Evolutionary conservation across 1,140 invertebrate genomes (phyloP).

Genomic region (Cataglyphis hispanica): DNA sequence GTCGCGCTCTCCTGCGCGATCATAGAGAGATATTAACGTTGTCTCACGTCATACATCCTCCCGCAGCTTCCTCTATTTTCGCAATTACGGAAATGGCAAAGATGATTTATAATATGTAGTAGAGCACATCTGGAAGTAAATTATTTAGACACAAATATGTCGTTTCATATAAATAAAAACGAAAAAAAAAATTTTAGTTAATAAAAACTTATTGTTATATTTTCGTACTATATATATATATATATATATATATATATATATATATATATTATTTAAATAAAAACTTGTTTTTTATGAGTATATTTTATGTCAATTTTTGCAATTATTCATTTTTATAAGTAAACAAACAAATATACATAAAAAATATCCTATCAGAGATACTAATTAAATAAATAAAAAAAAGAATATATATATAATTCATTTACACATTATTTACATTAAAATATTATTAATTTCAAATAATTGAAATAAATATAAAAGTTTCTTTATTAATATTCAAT

Average conservation of each 20-base stretch:
- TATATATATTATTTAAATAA: too few species aligned
- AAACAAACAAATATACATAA: not conserved
- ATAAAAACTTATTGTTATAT: not conserved
- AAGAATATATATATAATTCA: too few species aligned
- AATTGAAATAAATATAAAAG: too few species aligned
- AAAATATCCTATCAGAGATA: not conserved
- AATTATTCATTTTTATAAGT: not conserved
- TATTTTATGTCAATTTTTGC: not conserved
- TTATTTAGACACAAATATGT: not conserved
- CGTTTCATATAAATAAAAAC: not conserved
- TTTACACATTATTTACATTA: too few species aligned
- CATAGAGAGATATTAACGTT: conserved; percentile 44
- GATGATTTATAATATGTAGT: conserved; percentile 27
- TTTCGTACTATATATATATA: too few species aligned
- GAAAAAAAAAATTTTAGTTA: conserved; percentile 2
- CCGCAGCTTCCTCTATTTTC: not conserved
- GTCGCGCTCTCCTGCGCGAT: conserved; percentile 12
- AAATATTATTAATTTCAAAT: too few species aligned
- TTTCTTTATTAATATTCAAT: too few species aligned
- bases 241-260: too few species aligned
- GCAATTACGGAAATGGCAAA: not conserved
- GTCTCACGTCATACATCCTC: not conserved
- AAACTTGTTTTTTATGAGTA: not conserved
- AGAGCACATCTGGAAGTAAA: not conserved
- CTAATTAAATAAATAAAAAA: not conserved